A percentile compares a stretch with the other conserved stretches of the same genome.
Conservation (phyloP, 2,113 vertebrate species). For the Malurus cyaneus region DNA sequence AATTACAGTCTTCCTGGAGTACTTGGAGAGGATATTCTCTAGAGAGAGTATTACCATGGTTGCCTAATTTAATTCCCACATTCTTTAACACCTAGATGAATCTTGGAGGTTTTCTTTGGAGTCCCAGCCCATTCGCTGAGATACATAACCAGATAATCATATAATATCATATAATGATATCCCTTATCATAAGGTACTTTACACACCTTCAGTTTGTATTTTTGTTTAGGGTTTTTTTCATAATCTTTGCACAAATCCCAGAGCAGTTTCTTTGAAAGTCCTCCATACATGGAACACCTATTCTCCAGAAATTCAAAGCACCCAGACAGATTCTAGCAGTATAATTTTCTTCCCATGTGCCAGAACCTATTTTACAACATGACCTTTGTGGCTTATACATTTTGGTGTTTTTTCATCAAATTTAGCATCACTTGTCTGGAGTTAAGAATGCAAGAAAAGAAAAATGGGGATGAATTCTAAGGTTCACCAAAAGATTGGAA, state of each 20-base stretch:
- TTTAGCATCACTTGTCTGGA: background rate
- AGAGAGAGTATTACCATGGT: background rate
- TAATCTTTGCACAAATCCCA: background rate
- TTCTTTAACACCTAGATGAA: background rate
- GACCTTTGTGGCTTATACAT: background rate
- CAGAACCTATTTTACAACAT: background rate
- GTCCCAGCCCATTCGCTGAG: background rate
- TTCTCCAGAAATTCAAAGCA: background rate
- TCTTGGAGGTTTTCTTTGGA: background rate
- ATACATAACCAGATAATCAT: background rate
- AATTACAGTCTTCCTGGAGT: background rate
- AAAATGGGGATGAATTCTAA: slow-evolving; percentile 14
- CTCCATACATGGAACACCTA: background rate
- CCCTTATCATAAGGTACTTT: background rate
- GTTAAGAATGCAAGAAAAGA: background rate
- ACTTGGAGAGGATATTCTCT: background rate
- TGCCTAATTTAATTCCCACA: background rate
- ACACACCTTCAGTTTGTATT: background rate
- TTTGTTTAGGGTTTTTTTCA: background rate
- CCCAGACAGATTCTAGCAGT: background rate
- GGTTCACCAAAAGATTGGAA: background rate
- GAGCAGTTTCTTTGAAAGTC: background rate
- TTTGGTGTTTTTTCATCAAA: background rate
- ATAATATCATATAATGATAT: too few species aligned
- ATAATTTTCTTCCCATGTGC: background rate